phyloP scores from a whole-genome alignment of 2,797 vertebrate genomes.

The Hypotaenidia okinawae region DNA sequence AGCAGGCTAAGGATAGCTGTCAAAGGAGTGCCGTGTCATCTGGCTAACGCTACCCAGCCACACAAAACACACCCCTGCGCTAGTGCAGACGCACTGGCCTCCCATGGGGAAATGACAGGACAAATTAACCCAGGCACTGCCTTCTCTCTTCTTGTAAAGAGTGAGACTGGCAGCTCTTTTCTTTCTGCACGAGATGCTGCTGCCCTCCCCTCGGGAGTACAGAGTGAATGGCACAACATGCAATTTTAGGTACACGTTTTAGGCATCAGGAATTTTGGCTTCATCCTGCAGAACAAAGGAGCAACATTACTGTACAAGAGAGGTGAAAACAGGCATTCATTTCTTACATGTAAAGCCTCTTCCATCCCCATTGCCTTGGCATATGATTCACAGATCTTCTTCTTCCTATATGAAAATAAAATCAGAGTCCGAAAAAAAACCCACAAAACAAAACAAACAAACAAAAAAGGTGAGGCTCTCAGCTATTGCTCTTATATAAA shows the following conservation, averaged over 20 bases:
- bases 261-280: neutral
- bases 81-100: neutral
- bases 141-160: neutral
- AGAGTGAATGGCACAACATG: neutral
- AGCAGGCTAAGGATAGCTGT: neutral
- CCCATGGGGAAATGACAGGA: neutral
- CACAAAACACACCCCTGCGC: neutral
- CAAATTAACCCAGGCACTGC: neutral
- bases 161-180: slow-evolving; percentile 9
- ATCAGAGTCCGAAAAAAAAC: neutral
- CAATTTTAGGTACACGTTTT: neutral
- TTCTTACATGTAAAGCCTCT: slow-evolving; percentile 82
- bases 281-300: slow-evolving; percentile 34
- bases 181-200: neutral
- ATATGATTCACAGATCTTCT: slow-evolving; percentile 80
- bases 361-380: slow-evolving; percentile 78
- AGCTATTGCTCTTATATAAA: neutral
- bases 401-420: slow-evolving; percentile 71
- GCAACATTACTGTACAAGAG: neutral
- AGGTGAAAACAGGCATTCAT: neutral
- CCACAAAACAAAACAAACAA: neutral
- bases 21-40: neutral
- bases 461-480: accelerated
- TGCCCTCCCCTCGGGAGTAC: neutral
- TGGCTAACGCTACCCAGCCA: neutral